Conservation (phyloP, 2,113 vertebrate species). For the Phrynosoma platyrhinos region DNA sequence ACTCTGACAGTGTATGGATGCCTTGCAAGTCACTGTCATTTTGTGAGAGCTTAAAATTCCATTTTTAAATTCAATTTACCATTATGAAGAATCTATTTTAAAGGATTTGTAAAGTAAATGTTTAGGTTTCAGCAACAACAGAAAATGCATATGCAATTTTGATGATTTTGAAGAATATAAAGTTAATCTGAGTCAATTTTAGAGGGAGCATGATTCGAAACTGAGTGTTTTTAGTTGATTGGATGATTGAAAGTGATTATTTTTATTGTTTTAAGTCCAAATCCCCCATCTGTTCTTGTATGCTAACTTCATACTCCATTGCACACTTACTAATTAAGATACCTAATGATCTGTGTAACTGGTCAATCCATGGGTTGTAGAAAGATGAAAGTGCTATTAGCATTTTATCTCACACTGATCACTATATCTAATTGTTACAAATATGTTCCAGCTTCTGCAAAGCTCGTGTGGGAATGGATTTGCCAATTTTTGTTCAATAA, state of each 20-base stretch:
- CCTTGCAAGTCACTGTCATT: not conserved
- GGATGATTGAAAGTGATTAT: constrained; percentile 21
- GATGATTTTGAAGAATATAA: constrained; percentile 3
- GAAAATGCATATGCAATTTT: not conserved
- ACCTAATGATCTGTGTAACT: constrained; percentile 45
- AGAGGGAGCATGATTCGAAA: not conserved
- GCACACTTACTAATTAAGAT: constrained; percentile 36
- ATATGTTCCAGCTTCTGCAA: constrained; percentile 49
- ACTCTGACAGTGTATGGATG: not conserved
- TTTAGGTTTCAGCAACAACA: not conserved
- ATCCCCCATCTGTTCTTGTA: constrained; percentile 28
- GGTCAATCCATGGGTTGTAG: constrained; percentile 19
- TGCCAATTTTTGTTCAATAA: constrained; percentile 10
- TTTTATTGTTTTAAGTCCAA: constrained; percentile 21
- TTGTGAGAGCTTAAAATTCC: not conserved
- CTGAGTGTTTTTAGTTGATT: constrained; percentile 24
- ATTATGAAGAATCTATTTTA: not conserved
- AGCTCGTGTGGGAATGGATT: constrained; percentile 50
- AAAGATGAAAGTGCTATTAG: constrained; percentile 35
- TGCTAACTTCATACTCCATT: constrained; percentile 20
- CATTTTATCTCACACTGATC: constrained; percentile 26
- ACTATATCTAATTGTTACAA: constrained; percentile 34
- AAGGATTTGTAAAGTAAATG: constrained; percentile 5
- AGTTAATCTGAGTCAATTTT: constrained; percentile 19
- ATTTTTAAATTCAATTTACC: not conserved